A percentile compares a stretch with the other conserved stretches of the same genome.
These are phyloP conservation scores for Drepana arcuata DNA, from an alignment of 1,140 invertebrate species.

Conservation along the genomic window DNA sequence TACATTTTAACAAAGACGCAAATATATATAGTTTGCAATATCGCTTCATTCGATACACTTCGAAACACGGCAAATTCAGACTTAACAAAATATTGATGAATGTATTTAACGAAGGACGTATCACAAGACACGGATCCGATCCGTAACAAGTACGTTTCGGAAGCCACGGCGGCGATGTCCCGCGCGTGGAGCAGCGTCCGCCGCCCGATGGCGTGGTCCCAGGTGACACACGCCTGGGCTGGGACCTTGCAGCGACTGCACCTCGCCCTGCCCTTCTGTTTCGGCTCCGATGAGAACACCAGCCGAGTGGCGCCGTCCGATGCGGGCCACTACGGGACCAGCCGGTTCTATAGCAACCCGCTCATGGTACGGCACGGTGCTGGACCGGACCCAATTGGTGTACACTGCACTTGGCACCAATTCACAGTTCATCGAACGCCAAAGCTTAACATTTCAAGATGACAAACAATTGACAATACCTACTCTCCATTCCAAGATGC, in stretches of 20 bases:
- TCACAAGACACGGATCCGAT: slow-evolving; percentile 29
- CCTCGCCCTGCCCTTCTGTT: slow-evolving; percentile 34
- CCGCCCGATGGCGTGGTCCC: slow-evolving; percentile 13
- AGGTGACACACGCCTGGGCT: slow-evolving; percentile 25
- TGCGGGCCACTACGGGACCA: slow-evolving; percentile 30
- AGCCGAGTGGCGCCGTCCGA: slow-evolving; percentile 42
- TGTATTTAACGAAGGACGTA: slow-evolving; percentile 25
- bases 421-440: no score
- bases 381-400: slow-evolving; percentile 11
- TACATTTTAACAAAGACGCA: no score
- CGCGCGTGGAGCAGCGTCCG: slow-evolving; percentile 21
- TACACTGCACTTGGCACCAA: no score
- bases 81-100: slow-evolving; percentile 2
- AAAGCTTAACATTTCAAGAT: no score
- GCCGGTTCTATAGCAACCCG: slow-evolving; percentile 46
- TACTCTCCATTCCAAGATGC: no score
- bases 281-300: slow-evolving; percentile 29
- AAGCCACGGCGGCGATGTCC: slow-evolving; percentile 30
- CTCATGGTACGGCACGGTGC: slow-evolving; percentile 55
- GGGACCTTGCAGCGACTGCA: slow-evolving; percentile 23
- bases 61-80: no score
- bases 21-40: no score
- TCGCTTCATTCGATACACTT: no score
- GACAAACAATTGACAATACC: no score
- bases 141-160: slow-evolving; percentile 38